A percentile compares a stretch with the other conserved stretches of the same genome.
Conservation (phyloP, 2,888 invertebrate genomes). For the Phasia obesa region DNA sequence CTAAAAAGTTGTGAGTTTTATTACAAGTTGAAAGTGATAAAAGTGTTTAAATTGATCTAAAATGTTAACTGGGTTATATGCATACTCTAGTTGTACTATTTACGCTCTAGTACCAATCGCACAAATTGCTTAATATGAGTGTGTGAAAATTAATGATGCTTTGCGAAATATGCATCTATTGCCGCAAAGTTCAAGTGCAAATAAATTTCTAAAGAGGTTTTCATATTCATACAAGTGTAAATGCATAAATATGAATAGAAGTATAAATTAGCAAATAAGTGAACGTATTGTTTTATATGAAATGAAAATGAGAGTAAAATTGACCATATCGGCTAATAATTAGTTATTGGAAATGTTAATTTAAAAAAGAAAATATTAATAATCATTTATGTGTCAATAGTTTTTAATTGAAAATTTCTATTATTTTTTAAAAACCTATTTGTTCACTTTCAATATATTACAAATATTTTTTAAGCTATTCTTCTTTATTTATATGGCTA, state of each 20-base stretch:
- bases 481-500: no score
- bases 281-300: constrained; percentile 17
- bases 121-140: not conserved
- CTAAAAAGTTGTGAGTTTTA: no score
- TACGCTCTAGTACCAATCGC: constrained; percentile 2
- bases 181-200: constrained; percentile 59
- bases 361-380: not conserved
- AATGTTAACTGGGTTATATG: constrained; percentile 27
- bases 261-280: not conserved
- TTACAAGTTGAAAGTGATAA: no score
- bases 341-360: not conserved
- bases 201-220: not conserved
- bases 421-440: no score
- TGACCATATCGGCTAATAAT: constrained; percentile 8
- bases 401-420: not conserved
- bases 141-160: constrained; percentile 68
- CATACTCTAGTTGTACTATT: constrained; percentile 9
- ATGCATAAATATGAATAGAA: constrained; percentile 3
- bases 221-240: not conserved
- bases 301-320: constrained; percentile 18
- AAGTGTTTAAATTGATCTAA: no score
- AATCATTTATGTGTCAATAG: not conserved
- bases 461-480: no score
- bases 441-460: no score
- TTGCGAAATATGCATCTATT: constrained; percentile 48